These are phyloP conservation scores for Vulpes ferrilata DNA, from an alignment of 2,113 vertebrate genomes.

Conservation along the genomic window DNA sequence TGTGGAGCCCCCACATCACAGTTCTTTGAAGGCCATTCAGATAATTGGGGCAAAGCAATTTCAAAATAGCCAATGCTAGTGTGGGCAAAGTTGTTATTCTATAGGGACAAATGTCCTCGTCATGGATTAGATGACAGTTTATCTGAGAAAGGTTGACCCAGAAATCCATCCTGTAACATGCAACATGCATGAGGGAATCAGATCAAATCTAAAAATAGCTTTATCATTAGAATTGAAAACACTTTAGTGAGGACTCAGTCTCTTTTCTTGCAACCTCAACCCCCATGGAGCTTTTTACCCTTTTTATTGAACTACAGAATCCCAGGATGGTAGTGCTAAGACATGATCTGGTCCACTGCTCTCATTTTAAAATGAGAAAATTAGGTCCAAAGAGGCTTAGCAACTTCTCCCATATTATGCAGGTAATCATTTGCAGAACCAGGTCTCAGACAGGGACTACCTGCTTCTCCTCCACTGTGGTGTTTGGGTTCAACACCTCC, in stretches of 20 bases:
- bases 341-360: not conserved
- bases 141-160: conserved; percentile 79
- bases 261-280: not conserved
- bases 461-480: not conserved
- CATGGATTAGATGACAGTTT: conserved; percentile 68
- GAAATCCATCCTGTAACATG: conserved; percentile 75
- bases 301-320: conserved; percentile 3
- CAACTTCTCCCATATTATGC: not conserved
- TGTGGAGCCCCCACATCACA: not conserved
- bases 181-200: conserved; percentile 74
- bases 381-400: not conserved
- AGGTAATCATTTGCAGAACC: not conserved
- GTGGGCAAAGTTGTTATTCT: not conserved
- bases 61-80: conserved; percentile 46
- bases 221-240: not conserved
- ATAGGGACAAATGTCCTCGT: not conserved
- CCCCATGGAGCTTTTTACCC: not conserved
- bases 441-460: not conserved
- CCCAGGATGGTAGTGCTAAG: not conserved
- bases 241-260: not conserved
- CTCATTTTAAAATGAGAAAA: conserved; percentile 53
- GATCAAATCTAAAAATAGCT: conserved; percentile 73
- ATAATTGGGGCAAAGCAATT: not conserved
- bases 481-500: not conserved
- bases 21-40: not conserved